Conservation (phyloP, 2,113 vertebrate species). For the Odocoileus virginianus region DNA sequence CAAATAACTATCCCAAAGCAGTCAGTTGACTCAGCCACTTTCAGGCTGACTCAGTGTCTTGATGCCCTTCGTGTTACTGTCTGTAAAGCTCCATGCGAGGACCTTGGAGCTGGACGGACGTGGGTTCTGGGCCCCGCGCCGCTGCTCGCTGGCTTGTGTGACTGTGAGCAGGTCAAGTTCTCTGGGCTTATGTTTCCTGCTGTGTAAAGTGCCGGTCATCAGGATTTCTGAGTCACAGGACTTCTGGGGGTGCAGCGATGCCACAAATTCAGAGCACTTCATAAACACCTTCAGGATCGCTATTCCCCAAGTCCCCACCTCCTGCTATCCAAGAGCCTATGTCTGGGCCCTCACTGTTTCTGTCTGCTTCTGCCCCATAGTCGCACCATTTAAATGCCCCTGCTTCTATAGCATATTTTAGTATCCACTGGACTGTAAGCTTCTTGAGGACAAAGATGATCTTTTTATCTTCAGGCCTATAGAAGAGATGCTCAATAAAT, state of each 20-base stretch:
- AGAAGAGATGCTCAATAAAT: background rate
- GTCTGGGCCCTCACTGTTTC: background rate
- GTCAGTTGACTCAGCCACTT: background rate
- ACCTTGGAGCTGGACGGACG: background rate
- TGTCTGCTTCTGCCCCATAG: background rate
- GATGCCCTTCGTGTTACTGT: rapidly evolving
- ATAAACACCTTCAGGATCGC: too few species aligned
- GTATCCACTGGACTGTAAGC: background rate
- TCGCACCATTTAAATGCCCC: rapidly evolving
- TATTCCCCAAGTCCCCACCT: background rate
- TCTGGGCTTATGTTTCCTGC: background rate
- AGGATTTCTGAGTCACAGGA: background rate
- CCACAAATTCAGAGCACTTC: background rate
- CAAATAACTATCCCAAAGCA: background rate
- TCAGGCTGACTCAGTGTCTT: background rate
- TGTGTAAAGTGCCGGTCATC: background rate
- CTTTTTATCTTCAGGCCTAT: background rate
- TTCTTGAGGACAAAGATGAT: background rate
- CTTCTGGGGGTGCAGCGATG: background rate
- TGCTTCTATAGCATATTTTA: background rate
- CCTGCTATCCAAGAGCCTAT: background rate
- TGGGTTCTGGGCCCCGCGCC: background rate
- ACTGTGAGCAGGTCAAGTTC: background rate
- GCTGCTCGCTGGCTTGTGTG: background rate
- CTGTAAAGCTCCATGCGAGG: background rate